Conservation (phyloP, 2,888 invertebrate genomes). For the Drosophila sordidapex region DNA sequence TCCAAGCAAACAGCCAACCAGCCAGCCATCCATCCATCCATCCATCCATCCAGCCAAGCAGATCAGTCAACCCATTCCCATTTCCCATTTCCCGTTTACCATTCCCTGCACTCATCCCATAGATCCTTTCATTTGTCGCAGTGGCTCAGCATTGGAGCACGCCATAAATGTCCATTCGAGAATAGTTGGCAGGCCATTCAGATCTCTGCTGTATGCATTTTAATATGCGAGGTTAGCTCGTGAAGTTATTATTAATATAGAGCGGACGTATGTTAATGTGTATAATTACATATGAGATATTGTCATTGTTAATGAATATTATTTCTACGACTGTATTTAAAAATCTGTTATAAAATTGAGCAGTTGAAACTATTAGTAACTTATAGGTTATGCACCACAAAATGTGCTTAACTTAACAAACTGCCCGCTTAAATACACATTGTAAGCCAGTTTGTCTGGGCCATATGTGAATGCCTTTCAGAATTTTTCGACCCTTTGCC, state of each 20-base stretch:
- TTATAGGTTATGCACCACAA: background rate
- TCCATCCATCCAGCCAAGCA: slow-evolving; percentile 40
- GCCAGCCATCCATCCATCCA: slow-evolving; percentile 35
- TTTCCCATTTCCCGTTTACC: background rate
- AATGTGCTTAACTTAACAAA: slow-evolving; percentile 4
- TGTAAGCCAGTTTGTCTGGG: slow-evolving; percentile 16
- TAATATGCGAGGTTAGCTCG: slow-evolving; percentile 38
- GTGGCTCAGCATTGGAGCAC: slow-evolving; percentile 39
- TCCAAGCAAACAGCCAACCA: slow-evolving; percentile 56
- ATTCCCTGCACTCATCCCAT: slow-evolving; percentile 13
- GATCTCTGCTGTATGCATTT: slow-evolving; percentile 46
- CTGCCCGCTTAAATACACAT: slow-evolving; percentile 34
- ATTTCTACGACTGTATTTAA: background rate
- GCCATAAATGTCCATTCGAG: slow-evolving; percentile 62
- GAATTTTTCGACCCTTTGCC: slow-evolving; percentile 36
- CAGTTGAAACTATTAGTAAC: no score
- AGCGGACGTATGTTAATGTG: background rate
- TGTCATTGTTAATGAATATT: background rate
- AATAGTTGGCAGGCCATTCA: slow-evolving; percentile 72
- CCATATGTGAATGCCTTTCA: slow-evolving; percentile 44
- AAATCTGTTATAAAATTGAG: background rate
- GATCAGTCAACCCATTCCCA: slow-evolving; percentile 34
- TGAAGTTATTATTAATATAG: background rate
- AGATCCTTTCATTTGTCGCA: slow-evolving; percentile 68
- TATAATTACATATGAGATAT: background rate